Evolutionary conservation across 2,888 invertebrate genomes (phyloP).

Genomic region (Lochmaea capreae): DNA sequence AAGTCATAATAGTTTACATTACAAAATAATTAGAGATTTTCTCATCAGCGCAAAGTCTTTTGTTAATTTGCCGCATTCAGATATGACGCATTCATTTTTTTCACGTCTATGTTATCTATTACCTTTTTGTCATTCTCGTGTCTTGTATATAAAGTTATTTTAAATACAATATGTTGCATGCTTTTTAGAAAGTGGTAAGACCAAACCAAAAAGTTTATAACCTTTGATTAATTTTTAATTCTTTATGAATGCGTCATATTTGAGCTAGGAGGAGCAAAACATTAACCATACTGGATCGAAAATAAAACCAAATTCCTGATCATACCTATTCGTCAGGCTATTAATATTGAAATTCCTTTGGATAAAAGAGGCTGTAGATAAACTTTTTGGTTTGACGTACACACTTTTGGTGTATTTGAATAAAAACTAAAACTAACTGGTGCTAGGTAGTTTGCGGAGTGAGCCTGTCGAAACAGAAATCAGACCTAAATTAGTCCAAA

Average conservation of each 20-base stretch:
- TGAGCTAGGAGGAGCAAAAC: not conserved
- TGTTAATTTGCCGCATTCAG: not conserved
- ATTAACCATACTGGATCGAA: not conserved
- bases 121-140: not conserved
- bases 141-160: not conserved
- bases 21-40: too few relatives aligned
- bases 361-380: not conserved
- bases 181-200: conserved; percentile 14
- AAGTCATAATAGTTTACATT: too few relatives aligned
- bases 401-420: conserved; percentile 18
- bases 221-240: not conserved
- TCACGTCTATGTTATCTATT: not conserved
- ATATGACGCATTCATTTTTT: conserved; percentile 28
- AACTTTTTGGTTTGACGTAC: conserved; percentile 37
- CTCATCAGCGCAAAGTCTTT: not conserved
- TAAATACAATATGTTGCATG: conserved; percentile 13
- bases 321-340: not conserved
- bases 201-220: conserved; percentile 33
- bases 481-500: conserved; percentile 63
- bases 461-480: conserved; percentile 56
- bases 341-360: not conserved
- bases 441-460: conserved; percentile 66
- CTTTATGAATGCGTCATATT: conserved; percentile 28
- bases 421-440: conserved; percentile 61
- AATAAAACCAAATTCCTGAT: not conserved